Evolutionary conservation across 2,113 vertebrate species (phyloP), one percentile per base, ranked within the genome.

Genomic region (Rhabdornis inornatus): DNA sequence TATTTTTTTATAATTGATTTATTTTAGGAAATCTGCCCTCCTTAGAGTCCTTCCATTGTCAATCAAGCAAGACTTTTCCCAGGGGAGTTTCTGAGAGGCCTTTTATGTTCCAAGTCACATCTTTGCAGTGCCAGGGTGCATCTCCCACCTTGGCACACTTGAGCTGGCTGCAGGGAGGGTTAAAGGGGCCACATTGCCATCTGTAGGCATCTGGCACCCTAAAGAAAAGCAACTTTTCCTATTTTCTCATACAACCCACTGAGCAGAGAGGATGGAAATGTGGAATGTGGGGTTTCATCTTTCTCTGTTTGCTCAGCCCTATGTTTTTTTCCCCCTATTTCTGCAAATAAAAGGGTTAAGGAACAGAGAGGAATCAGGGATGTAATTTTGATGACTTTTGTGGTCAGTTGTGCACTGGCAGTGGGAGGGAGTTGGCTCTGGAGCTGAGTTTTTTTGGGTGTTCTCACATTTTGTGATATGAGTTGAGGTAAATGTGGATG

Each of bases 401-500:
- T 86, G 89, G 75, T 83, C 87, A 77, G 27, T 11, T 74, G 45
- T 75, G n/a, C 37, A 12, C 55, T 83, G 63, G 17, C 50, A 90
- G 44, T 69, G 60, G 47, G 78, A 86, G 90, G 81, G 87, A 95
- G 82, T 31, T 56, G 75, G 30, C 44, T 56, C 78, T 23, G 75
- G 59, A 95, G 45, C 9, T 55, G 57, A n/a, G 23, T 30, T 69
- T 80, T 95, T 90, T 77, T 57, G 52, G 10, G 75, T 88, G 71
- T 88, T 88, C 63, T 96, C 87, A 92, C 47, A 63, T 88, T 90
- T 94, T 85, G 17, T 81, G 92, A 95, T 69, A 86, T 6, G 33
- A 94, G 82, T 56, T 95, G 90, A 93, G 90, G 94, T 90, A 90
- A 66, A 96, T 92, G 83, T 2, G 6, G 95, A 86, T 83, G 68